Evolutionary conservation across 2,113 vertebrate genomes (phyloP).

Genomic region (Syngnathus typhle): DNA sequence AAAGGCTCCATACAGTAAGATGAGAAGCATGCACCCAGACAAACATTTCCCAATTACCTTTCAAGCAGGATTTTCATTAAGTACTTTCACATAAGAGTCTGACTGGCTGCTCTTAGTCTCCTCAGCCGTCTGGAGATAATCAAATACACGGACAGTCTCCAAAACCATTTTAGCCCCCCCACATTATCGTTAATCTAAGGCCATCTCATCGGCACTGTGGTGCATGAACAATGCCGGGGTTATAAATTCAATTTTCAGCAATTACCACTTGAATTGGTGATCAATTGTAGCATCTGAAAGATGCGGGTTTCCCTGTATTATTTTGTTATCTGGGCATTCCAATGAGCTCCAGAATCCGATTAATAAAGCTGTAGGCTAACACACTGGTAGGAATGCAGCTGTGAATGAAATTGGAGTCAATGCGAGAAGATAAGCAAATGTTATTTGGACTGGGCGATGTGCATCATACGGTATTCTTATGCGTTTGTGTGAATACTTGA

Average conservation of each 20-base stretch:
- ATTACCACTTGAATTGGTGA: conserved; percentile 75
- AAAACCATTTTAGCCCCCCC: conserved; percentile 66
- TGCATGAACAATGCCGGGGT: conserved; percentile 77
- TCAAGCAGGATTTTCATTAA: conserved; percentile 72
- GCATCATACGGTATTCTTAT: conserved; percentile 2
- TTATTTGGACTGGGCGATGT: conserved; percentile 29
- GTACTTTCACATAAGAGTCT: conserved; percentile 69
- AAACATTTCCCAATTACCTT: conserved; percentile 73
- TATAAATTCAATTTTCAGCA: conserved; percentile 75
- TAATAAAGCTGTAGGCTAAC: conserved; percentile 55
- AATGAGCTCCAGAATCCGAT: conserved; percentile 67
- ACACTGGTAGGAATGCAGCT: conserved; percentile 34
- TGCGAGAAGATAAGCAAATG: conserved; percentile 17
- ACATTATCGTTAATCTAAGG: conserved; percentile 76
- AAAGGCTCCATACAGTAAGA: conserved; percentile 59
- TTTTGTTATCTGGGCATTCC: conserved; percentile 67
- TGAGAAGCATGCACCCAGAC: conserved; percentile 60
- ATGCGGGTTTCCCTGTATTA: conserved; percentile 59
- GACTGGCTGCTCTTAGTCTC: conserved; percentile 66
- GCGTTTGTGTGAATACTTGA: neutral
- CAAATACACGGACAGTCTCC: conserved; percentile 71
- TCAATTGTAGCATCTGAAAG: conserved; percentile 67
- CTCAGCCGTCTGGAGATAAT: conserved; percentile 70
- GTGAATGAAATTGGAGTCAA: conserved; percentile 2
- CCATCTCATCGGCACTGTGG: conserved; percentile 74